A percentile compares a stretch with the other conserved stretches of the same genome.
These are phyloP conservation scores for Homarus gammarus DNA, from an alignment of 2,888 invertebrate species.

Conservation along the genomic window DNA sequence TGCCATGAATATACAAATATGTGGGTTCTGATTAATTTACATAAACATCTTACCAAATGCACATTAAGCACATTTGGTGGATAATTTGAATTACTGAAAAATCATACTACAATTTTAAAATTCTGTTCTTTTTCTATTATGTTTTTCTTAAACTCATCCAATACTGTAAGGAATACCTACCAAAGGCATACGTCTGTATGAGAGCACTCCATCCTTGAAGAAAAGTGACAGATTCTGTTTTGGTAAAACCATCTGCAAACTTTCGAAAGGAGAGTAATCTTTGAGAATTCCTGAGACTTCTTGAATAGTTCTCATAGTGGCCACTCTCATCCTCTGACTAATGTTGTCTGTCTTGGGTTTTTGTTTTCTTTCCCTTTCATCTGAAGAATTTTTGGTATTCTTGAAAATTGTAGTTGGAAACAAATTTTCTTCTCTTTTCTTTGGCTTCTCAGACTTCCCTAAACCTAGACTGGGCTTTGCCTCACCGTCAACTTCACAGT, in stretches of 20 bases:
- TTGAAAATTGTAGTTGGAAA: background rate
- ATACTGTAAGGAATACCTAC: slow-evolving; percentile 34
- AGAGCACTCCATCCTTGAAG: slow-evolving; percentile 73
- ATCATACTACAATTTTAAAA: no score
- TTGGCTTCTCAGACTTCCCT: background rate
- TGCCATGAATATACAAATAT: no score
- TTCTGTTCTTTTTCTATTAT: no score
- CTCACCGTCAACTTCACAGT: slow-evolving; percentile 7
- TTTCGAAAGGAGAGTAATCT: slow-evolving; percentile 42
- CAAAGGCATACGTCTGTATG: slow-evolving; percentile 66
- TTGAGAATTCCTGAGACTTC: slow-evolving; percentile 48
- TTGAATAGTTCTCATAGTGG: slow-evolving; percentile 47
- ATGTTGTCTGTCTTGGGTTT: background rate
- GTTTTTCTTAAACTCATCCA: no score
- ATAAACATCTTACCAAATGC: no score
- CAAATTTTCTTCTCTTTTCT: background rate
- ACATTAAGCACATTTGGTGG: no score
- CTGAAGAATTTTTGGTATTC: slow-evolving; percentile 19
- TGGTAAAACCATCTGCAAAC: slow-evolving; percentile 57
- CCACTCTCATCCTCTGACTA: slow-evolving; percentile 43
- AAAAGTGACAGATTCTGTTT: slow-evolving; percentile 65
- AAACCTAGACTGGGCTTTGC: background rate
- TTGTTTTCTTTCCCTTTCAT: background rate
- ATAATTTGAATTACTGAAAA: no score
- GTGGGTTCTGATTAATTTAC: no score